Base-by-base conservation (phyloP, 2,888 invertebrate species). In the Folsomia candida region DNA sequence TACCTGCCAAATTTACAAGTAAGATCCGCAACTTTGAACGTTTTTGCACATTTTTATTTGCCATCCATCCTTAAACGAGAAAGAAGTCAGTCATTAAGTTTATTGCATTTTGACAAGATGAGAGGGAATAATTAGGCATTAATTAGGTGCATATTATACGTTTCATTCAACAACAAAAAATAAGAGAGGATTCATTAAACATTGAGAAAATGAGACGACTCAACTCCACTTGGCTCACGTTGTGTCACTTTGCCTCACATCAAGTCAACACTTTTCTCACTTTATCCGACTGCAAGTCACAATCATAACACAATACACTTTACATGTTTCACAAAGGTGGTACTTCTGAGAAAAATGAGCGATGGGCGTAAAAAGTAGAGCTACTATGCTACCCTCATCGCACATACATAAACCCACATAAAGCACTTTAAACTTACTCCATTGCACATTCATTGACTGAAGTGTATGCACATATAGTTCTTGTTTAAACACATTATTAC, bases 1-100 rank as follows among this genome's bases (percentile, higher is more conserved):
- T 22, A 26, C 28, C 29, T 27, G 61, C 61, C 61, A 61, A 61
- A 61, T 61, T n/a, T 61, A 61, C 28, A 61, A 61, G 61, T 61
- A 61, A 61, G 61, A 14, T 22, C n/a, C 54, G 22, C 20, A 54
- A 20, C 22, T 54, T n/a, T 54, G n/a, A n/a, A n/a, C n/a, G n/a
- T n/a, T n/a, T n/a, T n/a, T n/a, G n/a, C n/a, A n/a, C n/a, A n/a
- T n/a, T 37, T 37, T 14, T 37, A 37, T 14, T 37, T 9, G 14
- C 4, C 14, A 9, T 9, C 37, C 37, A 9, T 37, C 37, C 54
- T 18, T 22, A 54, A 54, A n/a, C n/a, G n/a, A n/a, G n/a, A n/a
- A n/a, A n/a, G n/a, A n/a, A n/a, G n/a, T n/a, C n/a, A 54, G 20
- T 54, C 54, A 54, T 54, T 54, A 54, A 20, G 11, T 22, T 54